Conservation (phyloP, 2,113 vertebrate species). For the Syngnathoides biaculeatus region DNA sequence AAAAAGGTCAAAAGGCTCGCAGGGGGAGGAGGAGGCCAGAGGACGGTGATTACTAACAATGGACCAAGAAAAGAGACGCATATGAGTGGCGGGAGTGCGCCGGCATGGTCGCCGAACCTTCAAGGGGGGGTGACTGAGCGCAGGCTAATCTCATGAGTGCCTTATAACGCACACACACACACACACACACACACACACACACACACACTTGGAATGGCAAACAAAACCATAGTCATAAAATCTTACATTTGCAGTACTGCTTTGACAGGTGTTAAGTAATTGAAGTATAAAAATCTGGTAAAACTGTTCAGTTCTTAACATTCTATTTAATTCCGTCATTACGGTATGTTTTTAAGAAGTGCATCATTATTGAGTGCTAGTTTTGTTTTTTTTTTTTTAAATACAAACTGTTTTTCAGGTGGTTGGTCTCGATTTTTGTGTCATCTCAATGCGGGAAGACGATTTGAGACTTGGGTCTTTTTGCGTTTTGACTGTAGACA, state of each 20-base stretch:
- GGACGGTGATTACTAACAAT: slow-evolving; percentile 70
- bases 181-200: slow-evolving; percentile 24
- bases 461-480: too few relatives aligned
- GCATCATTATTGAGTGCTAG: not conserved
- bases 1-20: slow-evolving; percentile 78
- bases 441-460: too few relatives aligned
- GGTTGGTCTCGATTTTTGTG: too few relatives aligned
- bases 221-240: slow-evolving; percentile 21
- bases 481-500: too few relatives aligned
- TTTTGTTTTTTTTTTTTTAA: too few relatives aligned
- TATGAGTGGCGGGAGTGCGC: slow-evolving; percentile 55
- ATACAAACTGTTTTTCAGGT: too few relatives aligned
- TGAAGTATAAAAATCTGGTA: too few relatives aligned
- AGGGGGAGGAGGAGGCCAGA: slow-evolving; percentile 51
- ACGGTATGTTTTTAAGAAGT: not conserved
- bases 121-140: slow-evolving; percentile 50
- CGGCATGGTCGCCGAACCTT: slow-evolving; percentile 63
- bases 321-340: not conserved
- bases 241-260: not conserved
- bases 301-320: not conserved
- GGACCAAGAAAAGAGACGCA: slow-evolving; percentile 74
- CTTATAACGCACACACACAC: slow-evolving; percentile 18
- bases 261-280: too few relatives aligned
- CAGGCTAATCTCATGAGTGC: slow-evolving; percentile 59
- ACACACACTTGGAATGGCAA: slow-evolving; percentile 22